Evolutionary conservation across 64 coral and sea anemone genomes (phyloP).

Genomic region (Platygyra sinensis): DNA sequence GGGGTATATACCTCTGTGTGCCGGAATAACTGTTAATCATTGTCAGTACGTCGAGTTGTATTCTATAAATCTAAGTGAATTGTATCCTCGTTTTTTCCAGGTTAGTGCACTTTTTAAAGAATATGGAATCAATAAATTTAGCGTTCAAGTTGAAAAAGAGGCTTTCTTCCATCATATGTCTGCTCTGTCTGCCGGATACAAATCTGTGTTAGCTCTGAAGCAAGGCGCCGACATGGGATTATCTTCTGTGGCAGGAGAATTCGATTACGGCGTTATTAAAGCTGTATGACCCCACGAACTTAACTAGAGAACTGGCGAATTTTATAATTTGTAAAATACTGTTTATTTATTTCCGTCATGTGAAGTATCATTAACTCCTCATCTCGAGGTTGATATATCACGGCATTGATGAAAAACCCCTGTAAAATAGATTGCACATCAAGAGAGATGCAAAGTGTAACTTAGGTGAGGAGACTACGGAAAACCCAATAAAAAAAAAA

Average conservation of each 20-base stretch:
- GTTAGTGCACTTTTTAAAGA: constrained; percentile 88
- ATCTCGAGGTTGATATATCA: no score
- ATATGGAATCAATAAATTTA: constrained; percentile 77
- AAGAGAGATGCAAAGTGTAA: no score
- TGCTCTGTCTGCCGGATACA: constrained; percentile 94
- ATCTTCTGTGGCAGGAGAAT: constrained; percentile 61
- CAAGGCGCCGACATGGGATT: constrained; percentile 75
- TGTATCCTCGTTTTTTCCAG: constrained; percentile 27
- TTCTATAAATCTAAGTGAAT: neutral
- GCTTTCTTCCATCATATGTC: constrained; percentile 99
- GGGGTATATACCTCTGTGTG: no score
- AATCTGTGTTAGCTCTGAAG: constrained; percentile 90
- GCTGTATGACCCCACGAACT: constrained; percentile 48
- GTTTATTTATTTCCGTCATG: constrained; percentile 24
- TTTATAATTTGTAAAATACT: neutral
- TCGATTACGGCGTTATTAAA: constrained; percentile 79
- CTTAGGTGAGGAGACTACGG: no score
- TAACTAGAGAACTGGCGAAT: neutral
- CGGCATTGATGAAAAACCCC: neutral
- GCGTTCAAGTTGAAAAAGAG: constrained; percentile 94
- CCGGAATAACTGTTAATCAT: no score
- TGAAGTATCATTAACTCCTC: neutral
- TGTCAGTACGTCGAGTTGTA: no score
- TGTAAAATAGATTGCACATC: neutral
- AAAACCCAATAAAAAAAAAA: no score